These are phyloP conservation scores for Geotrupes spiniger DNA, from an alignment of 2,888 invertebrate genomes.

Conservation along the genomic window DNA sequence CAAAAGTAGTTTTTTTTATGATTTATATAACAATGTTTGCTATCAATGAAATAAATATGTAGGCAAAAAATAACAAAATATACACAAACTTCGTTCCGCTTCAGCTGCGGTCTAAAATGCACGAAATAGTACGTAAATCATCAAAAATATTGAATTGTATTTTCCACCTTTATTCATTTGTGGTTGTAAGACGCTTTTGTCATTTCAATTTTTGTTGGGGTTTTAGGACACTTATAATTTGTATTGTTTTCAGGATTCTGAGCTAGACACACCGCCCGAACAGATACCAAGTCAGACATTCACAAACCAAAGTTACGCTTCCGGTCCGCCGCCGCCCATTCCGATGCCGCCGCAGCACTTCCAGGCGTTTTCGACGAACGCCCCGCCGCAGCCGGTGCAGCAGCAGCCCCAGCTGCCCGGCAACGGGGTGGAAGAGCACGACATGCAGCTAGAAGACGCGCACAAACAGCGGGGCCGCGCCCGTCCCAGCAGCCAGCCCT, in stretches of 20 bases:
- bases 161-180: too few relatives aligned
- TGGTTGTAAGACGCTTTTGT: too few relatives aligned
- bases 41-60: too few relatives aligned
- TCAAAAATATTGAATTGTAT: too few relatives aligned
- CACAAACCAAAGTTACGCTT: slow-evolving; percentile 77
- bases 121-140: too few relatives aligned
- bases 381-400: slow-evolving; percentile 50
- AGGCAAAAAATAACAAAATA: too few relatives aligned
- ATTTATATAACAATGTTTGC: too few relatives aligned
- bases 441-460: slow-evolving; percentile 23
- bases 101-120: too few relatives aligned
- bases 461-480: slow-evolving; percentile 32
- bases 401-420: slow-evolving; percentile 50
- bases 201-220: too few relatives aligned
- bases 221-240: too few relatives aligned
- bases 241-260: slow-evolving; percentile 60
- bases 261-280: slow-evolving; percentile 71
- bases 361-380: slow-evolving; percentile 43
- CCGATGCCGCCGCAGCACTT: slow-evolving; percentile 54
- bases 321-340: slow-evolving; percentile 56
- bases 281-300: slow-evolving; percentile 79
- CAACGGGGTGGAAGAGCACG: slow-evolving; percentile 26
- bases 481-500: slow-evolving; percentile 38
- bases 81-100: too few relatives aligned
- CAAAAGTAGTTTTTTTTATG: not conserved